These are phyloP conservation scores for Aphyosemion australe DNA, from an alignment of 2,113 vertebrate species.

Conservation along the genomic window DNA sequence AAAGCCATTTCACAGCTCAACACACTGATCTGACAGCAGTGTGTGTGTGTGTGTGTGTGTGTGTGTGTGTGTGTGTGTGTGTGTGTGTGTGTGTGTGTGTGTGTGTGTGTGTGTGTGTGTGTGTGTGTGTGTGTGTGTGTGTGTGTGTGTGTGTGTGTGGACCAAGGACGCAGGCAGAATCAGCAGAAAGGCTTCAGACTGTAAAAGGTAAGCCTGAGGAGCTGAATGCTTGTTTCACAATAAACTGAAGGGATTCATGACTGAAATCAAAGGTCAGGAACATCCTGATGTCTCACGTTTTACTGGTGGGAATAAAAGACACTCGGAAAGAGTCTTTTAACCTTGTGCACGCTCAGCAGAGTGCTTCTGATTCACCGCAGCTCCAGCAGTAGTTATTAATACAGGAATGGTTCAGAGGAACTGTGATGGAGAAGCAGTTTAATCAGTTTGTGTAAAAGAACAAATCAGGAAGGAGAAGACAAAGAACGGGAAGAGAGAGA, in stretches of 20 bases:
- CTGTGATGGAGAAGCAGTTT: neutral
- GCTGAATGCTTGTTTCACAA: too few relatives aligned
- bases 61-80: constrained; percentile 12
- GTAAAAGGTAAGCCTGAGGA: too few relatives aligned
- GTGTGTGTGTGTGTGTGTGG: neutral
- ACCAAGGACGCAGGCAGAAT: constrained; percentile 17
- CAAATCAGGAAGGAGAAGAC: neutral
- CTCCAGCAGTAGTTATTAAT: too few relatives aligned
- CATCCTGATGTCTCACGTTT: too few relatives aligned
- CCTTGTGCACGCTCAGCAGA: too few relatives aligned
- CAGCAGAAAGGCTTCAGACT: neutral
- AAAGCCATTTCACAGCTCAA: constrained; percentile 47
- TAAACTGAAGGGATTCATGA: too few relatives aligned
- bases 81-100: neutral
- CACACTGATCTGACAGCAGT: constrained; percentile 18
- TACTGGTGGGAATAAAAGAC: too few relatives aligned
- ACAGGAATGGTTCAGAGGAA: neutral
- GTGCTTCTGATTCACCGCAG: too few relatives aligned
- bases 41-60: neutral
- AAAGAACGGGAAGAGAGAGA: neutral
- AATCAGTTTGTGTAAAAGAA: neutral
- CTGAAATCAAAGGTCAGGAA: too few relatives aligned
- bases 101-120: constrained; percentile 1
- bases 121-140: constrained; percentile 4
- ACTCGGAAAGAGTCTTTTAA: too few relatives aligned